These are phyloP conservation scores for Phortica variegata DNA, from an alignment of 1,140 invertebrate genomes.

Conservation along the genomic window DNA sequence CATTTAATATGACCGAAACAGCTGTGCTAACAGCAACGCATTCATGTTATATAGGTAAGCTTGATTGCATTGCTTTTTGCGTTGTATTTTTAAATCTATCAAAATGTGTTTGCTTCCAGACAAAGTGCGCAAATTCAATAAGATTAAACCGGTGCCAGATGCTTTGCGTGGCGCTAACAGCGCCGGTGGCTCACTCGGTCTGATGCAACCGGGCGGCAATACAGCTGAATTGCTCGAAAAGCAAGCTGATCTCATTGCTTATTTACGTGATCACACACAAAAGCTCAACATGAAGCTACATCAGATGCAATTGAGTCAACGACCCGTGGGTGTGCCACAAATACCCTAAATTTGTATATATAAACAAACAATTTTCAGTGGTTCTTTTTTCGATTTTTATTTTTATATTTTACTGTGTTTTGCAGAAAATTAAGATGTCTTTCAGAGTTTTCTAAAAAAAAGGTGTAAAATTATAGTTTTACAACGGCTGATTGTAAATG, in stretches of 20 bases:
- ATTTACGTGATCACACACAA: conserved; percentile 59
- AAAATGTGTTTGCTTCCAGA: conserved; percentile 51
- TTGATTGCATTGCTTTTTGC: not conserved
- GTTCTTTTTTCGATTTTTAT: too few relatives aligned
- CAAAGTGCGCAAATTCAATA: conserved; percentile 64
- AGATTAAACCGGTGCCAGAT: conserved; percentile 61
- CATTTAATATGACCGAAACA: conserved; percentile 62
- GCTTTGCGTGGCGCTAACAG: conserved; percentile 60
- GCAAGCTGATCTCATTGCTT: conserved; percentile 62
- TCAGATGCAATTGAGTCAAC: conserved; percentile 49
- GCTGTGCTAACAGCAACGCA: conserved; percentile 61
- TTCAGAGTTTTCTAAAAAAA: too few relatives aligned
- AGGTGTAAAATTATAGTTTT: too few relatives aligned
- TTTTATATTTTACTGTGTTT: too few relatives aligned
- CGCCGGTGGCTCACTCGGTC: conserved; percentile 62
- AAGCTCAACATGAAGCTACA: conserved; percentile 59
- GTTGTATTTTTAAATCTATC: not conserved
- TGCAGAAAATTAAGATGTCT: too few relatives aligned
- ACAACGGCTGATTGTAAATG: too few relatives aligned
- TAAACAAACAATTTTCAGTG: too few relatives aligned
- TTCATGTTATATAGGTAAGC: conserved; percentile 64
- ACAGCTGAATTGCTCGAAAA: conserved; percentile 66
- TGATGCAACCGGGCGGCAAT: conserved; percentile 61
- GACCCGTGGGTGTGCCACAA: conserved; percentile 28
- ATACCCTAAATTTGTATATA: conserved; percentile 35